Base-by-base conservation (phyloP, 1,140 invertebrate species). In the Euschistus heros region DNA sequence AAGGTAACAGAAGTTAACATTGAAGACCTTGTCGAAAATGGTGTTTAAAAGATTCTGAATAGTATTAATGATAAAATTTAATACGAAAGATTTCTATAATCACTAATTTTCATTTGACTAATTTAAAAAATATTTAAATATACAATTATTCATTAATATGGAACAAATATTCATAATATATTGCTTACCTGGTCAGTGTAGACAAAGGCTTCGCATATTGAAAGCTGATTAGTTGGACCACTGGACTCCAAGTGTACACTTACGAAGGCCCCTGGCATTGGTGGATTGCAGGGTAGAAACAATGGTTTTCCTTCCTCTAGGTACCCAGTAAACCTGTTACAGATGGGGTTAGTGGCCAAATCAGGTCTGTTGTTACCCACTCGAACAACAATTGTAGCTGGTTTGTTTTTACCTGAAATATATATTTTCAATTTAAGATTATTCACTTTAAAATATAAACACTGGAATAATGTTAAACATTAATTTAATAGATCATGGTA, bases 331-430 rank as follows among this genome's bases (percentile, higher is more conserved):
- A 91, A 95, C 26, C 88, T 82, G 76, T 94, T 94, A 76, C 93
- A 96, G 68, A 96, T 86, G 0, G 92, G 92, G 79, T 96, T 96
- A 2, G 88, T 91, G 60, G 89, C 91, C 52, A 94, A 75, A 76
- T 96, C 93, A 0, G 93, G 93, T n/a, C 92, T 81, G 74, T 93
- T 94, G 78, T 96, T 96, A 52, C 93, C 93, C 8, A 95, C 92
- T 42, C 92, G 81, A 0, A 96, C 91, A 20, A 92, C 84, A 64
- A 95, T 88, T 0, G 89, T 93, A 0, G 91, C 92, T 22, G 87
- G 86, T 71, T 87, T 82, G 68, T 81, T 83, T 60, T 82, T 78
- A 30, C 80, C 81, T 84, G 30, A 66, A 69, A 66, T 4, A 54
- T 20, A 22, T 13, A 64, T 52, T 15, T 52, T 54, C 5, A 50